Evolutionary conservation across 2,888 invertebrate genomes (phyloP), one percentile per base, ranked within the genome.

Genomic region (Diaphora mendica): DNA sequence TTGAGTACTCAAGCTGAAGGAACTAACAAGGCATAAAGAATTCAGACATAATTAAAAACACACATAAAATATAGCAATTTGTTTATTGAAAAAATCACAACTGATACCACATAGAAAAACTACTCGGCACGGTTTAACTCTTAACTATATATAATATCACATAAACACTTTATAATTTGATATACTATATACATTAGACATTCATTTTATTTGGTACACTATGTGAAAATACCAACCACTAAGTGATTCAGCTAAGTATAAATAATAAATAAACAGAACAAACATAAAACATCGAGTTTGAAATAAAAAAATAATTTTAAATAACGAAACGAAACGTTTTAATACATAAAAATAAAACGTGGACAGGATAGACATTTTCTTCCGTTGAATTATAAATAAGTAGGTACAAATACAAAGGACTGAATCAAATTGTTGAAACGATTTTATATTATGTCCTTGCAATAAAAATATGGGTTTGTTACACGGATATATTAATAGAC

Each of bases 51-150:
- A 77, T 78, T 65, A 72, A 83, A 75, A 78, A 80, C 35, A 76
- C 75, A 84, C 85, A 76, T 74, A 67, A 80, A 85, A 89, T 90
- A 94, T 94, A 93, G 93, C 93, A 94, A 92, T 93, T 92, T 88
- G 85, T 95, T 95, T 95, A 95, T 94, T 94, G 90, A 92, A 94
- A 94, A 95, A 95, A 94, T 94, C 95, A 95, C 95, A 95, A 95
- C 95, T 94, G 93, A 95, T 95, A 95, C 95, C 95, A 95, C 93
- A 95, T 95, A 95, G 94, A 95, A 95, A 95, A 95, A 93, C 95
- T 95, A 95, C 92, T 95, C 95, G 95, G 95, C 95, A 95, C 95
- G 94, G 95, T 94, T 95, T 95, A 95, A 94, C 93, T 94, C 95
- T 95, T 95, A 95, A 92, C 91, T 94, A 94, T 94, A 94, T 90